Evolutionary conservation across 2,113 vertebrate genomes (phyloP).

Genomic region (Delphinapterus leucas): DNA sequence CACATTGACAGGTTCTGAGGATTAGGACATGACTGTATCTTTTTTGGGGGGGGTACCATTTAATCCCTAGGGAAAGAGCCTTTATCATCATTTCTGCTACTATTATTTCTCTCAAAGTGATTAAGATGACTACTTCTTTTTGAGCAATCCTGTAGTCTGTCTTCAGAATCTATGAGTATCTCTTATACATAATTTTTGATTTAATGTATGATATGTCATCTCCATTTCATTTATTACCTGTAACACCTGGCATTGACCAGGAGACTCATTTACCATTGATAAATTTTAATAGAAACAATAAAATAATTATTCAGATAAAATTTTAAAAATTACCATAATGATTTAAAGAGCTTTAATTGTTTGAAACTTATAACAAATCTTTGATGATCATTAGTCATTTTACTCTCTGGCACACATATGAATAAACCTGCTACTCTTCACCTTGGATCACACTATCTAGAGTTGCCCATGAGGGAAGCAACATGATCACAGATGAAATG

Average conservation of each 20-base stretch:
- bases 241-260: not conserved
- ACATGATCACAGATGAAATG: not conserved
- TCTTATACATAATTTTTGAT: not conserved
- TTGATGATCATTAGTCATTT: not conserved
- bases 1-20: not conserved
- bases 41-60: not conserved
- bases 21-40: not conserved
- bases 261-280: not conserved
- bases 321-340: not conserved
- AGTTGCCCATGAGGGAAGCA: not conserved
- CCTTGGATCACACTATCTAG: not conserved
- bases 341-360: not conserved
- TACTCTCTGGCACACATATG: not conserved
- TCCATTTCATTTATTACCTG: not conserved
- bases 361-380: not conserved
- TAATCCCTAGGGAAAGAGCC: not conserved
- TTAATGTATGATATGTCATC: not conserved
- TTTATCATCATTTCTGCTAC: not conserved
- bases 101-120: not conserved
- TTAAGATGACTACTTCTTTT: not conserved
- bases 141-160: not conserved
- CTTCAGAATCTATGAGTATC: not conserved
- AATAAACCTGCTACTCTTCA: not conserved
- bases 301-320: not conserved
- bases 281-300: not conserved